These are phyloP conservation scores for Parasteatoda lunata DNA, from an alignment of 2,888 invertebrate species.

Conservation along the genomic window DNA sequence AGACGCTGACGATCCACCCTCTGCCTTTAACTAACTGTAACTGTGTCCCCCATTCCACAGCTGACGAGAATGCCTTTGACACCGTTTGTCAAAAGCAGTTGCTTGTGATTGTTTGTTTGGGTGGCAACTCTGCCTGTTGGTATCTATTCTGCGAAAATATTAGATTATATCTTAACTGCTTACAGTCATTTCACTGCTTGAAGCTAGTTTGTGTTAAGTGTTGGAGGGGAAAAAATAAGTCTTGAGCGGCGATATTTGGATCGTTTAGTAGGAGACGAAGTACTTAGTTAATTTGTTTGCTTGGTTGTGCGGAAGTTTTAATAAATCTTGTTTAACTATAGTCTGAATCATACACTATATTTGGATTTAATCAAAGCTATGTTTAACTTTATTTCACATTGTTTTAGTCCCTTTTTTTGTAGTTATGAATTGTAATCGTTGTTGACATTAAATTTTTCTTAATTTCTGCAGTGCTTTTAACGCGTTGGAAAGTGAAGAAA, in stretches of 20 bases:
- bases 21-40: neutral
- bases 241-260: neutral
- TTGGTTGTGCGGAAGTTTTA: too few relatives aligned
- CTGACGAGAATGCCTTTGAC: conserved; percentile 21
- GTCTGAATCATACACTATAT: too few relatives aligned
- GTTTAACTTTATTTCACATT: too few relatives aligned
- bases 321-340: too few relatives aligned
- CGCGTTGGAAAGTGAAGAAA: too few relatives aligned
- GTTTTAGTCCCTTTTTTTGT: too few relatives aligned
- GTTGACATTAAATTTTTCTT: too few relatives aligned
- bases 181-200: neutral
- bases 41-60: neutral
- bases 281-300: too few relatives aligned
- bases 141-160: neutral
- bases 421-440: too few relatives aligned
- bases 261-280: neutral
- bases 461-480: too few relatives aligned
- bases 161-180: neutral
- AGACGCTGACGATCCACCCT: conserved; percentile 20
- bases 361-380: too few relatives aligned
- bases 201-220: neutral
- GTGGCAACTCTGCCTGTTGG: neutral
- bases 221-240: neutral
- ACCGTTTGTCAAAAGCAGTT: conserved; percentile 26
- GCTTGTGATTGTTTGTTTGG: conserved; percentile 2